A percentile compares a stretch with the other conserved stretches of the same genome.
Evolutionary conservation across 1,140 invertebrate genomes (phyloP).

Genomic region (Sweltsa coloradensis): DNA sequence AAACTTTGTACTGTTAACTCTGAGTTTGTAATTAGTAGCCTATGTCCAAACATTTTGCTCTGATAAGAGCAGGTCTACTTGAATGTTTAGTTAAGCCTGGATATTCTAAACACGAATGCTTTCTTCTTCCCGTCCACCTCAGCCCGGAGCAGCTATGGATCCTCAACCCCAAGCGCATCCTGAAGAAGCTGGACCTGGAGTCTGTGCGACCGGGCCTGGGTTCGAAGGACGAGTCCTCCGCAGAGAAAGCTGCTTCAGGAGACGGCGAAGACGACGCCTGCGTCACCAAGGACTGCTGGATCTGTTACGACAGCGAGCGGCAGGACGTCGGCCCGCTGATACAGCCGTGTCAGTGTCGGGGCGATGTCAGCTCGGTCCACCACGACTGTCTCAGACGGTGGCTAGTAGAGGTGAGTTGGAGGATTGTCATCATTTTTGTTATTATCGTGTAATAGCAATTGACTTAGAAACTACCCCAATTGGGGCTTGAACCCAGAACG

Average conservation of each 20-base stretch:
- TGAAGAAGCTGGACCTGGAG: slow-evolving; percentile 45
- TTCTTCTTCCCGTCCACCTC: slow-evolving; percentile 16
- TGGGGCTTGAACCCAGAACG: too few species aligned
- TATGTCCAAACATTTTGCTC: too few species aligned
- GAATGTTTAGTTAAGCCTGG: slow-evolving; percentile 1
- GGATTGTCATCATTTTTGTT: too few species aligned
- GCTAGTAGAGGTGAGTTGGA: slow-evolving; percentile 66
- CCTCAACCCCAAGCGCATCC: slow-evolving; percentile 76
- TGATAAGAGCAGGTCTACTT: too few species aligned
- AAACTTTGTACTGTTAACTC: too few species aligned
- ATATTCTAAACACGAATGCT: background rate
- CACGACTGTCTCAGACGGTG: slow-evolving; percentile 84
- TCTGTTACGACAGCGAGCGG: slow-evolving; percentile 78
- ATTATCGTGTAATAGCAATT: too few species aligned
- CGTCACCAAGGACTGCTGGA: slow-evolving; percentile 66
- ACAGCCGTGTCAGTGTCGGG: slow-evolving; percentile 79
- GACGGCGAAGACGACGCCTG: slow-evolving; percentile 26
- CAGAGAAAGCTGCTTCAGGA: background rate
- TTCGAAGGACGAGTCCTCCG: background rate
- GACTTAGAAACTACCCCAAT: too few species aligned
- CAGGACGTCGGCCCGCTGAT: slow-evolving; percentile 66
- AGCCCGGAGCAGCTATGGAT: slow-evolving; percentile 87
- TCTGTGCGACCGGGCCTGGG: background rate
- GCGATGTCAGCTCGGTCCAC: slow-evolving; percentile 81
- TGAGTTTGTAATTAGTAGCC: too few species aligned